Evolutionary conservation across 2,888 invertebrate species (phyloP).

Genomic region (Zygogramma bicolorata): DNA sequence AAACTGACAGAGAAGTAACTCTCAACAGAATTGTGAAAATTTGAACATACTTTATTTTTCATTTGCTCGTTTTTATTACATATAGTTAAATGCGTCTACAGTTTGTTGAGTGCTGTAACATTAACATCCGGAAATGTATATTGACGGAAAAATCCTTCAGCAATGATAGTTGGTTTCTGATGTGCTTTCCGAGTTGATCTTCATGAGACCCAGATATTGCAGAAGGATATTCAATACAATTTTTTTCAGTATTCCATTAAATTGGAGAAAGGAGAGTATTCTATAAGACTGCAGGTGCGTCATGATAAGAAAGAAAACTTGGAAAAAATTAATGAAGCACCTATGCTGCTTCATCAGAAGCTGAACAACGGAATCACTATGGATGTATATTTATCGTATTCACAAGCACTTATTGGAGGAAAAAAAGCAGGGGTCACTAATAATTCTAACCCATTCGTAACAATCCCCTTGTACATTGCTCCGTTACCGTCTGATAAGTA

Average conservation of each 20-base stretch:
- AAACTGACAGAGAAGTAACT: too few relatives aligned
- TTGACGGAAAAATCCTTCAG: too few relatives aligned
- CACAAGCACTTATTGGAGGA: slow-evolving; percentile 79
- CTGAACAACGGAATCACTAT: slow-evolving; percentile 77
- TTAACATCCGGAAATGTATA: too few relatives aligned
- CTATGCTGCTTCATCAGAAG: slow-evolving; percentile 81
- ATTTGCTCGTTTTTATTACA: too few relatives aligned
- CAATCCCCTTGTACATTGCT: slow-evolving; percentile 83
- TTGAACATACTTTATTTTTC: too few relatives aligned
- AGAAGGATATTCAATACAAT: too few relatives aligned
- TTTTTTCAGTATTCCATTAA: slow-evolving; percentile 81
- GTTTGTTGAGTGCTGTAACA: too few relatives aligned
- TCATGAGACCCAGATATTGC: too few relatives aligned
- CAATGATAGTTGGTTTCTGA: too few relatives aligned
- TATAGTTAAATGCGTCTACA: too few relatives aligned
- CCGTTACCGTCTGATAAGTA: slow-evolving; percentile 88
- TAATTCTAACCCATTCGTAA: slow-evolving; percentile 68
- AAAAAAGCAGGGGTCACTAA: slow-evolving; percentile 74
- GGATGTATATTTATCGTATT: slow-evolving; percentile 80
- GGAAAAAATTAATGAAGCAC: slow-evolving; percentile 87
- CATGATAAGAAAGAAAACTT: slow-evolving; percentile 89
- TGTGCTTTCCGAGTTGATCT: too few relatives aligned
- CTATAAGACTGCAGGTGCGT: slow-evolving; percentile 86
- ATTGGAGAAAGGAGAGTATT: slow-evolving; percentile 96
- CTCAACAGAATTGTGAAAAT: too few relatives aligned